These are phyloP conservation scores for Eristalis pertinax DNA, from an alignment of 2,888 invertebrate species.

Conservation along the genomic window DNA sequence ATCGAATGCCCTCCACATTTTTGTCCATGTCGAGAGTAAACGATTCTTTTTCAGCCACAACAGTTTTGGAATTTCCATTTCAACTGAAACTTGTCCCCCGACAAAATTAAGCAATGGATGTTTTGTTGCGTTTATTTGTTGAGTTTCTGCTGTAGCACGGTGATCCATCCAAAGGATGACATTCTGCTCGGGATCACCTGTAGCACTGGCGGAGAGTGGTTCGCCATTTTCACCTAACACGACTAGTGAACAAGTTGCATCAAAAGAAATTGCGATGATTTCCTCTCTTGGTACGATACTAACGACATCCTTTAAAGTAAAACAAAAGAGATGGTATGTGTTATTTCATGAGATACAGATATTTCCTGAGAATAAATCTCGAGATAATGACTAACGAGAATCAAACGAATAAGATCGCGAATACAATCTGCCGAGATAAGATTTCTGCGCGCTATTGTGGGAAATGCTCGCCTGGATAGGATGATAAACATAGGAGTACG, in stretches of 20 bases:
- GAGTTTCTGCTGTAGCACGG: conserved; percentile 90
- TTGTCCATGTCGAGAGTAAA: conserved; percentile 85
- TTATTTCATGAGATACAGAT: no score
- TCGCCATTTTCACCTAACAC: conserved; percentile 87
- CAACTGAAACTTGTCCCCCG: conserved; percentile 96
- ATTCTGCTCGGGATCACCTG: conserved; percentile 88
- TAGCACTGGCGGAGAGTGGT: conserved; percentile 87
- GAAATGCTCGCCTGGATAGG: no score
- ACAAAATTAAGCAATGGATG: conserved; percentile 92
- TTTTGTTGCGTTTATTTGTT: conserved; percentile 88
- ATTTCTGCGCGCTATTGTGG: no score
- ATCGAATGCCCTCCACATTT: conserved; percentile 91
- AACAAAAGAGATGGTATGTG: background rate
- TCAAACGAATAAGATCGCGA: no score
- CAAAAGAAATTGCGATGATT: conserved; percentile 95
- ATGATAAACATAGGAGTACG: no score
- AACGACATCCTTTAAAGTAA: conserved; percentile 84
- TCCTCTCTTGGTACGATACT: conserved; percentile 82
- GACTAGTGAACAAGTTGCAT: conserved; percentile 97
- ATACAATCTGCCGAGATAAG: no score
- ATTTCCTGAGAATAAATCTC: no score
- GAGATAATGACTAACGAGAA: no score
- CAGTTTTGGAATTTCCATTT: conserved; percentile 98
- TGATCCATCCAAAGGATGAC: conserved; percentile 97
- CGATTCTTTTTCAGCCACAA: conserved; percentile 94